Evolutionary conservation across 30 jellyfish, hydroid and myxozoan genomes (phyloP).

Genomic region (Cassiopea andromeda): DNA sequence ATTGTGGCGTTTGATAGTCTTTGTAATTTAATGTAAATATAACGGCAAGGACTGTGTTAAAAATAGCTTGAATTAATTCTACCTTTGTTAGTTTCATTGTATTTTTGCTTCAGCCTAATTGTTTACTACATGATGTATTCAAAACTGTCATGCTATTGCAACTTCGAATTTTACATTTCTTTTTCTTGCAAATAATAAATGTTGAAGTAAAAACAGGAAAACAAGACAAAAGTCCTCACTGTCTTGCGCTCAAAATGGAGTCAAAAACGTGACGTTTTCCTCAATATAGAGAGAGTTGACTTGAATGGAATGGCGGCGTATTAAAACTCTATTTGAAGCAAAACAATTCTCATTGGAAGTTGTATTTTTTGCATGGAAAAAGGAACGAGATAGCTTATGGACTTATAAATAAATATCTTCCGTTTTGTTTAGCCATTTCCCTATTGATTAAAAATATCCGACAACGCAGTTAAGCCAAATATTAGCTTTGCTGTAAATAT

Average conservation of each 20-base stretch:
- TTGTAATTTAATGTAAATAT: neutral
- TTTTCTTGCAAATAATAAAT: neutral
- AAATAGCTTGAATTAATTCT: neutral
- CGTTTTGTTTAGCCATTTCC: conserved; percentile 6
- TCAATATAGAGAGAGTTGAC: too few relatives aligned
- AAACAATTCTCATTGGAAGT: neutral
- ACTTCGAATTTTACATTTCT: neutral
- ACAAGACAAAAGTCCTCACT: neutral
- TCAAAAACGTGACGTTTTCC: too few relatives aligned
- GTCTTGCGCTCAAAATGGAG: neutral
- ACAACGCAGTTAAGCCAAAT: neutral
- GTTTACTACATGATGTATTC: neutral
- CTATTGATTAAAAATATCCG: conserved; percentile 16
- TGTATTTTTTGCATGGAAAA: neutral
- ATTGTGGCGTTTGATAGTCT: neutral
- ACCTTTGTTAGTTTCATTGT: neutral
- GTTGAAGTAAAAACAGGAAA: neutral
- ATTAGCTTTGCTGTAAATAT: neutral
- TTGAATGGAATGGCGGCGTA: neutral
- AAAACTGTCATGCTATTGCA: neutral
- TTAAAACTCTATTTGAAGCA: neutral
- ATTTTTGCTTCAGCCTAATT: neutral
- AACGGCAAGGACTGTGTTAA: conserved; percentile 8
- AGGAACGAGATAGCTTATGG: conserved; percentile 10
- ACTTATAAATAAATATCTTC: neutral